Conservation (phyloP, 2,113 vertebrate species). For the Chitala chitala region DNA sequence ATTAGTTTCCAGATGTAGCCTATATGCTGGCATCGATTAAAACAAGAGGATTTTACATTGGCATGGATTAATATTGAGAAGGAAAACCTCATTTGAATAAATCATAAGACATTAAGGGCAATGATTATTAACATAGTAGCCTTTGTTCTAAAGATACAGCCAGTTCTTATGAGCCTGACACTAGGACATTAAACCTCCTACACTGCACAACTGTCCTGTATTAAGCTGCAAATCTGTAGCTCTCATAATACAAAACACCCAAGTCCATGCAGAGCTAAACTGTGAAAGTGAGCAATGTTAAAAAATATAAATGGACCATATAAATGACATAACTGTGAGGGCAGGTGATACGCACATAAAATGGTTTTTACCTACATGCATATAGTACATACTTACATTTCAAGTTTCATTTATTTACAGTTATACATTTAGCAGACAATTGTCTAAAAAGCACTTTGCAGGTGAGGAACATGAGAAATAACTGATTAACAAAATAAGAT, state of each 20-base stretch:
- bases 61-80: constrained; percentile 92
- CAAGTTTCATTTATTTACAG: too few species aligned
- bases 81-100: constrained; percentile 88
- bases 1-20: constrained; percentile 93
- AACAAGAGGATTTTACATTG: constrained; percentile 88
- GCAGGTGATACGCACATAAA: too few species aligned
- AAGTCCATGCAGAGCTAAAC: too few species aligned
- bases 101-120: constrained; percentile 94
- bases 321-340: too few species aligned
- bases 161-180: constrained; percentile 12
- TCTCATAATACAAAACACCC: neutral
- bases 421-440: too few species aligned
- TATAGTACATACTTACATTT: too few species aligned
- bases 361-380: too few species aligned
- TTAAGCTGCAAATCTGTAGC: constrained; percentile 4
- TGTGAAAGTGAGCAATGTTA: too few species aligned
- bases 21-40: constrained; percentile 91
- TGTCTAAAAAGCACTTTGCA: too few species aligned
- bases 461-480: too few species aligned
- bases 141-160: constrained; percentile 75
- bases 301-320: too few species aligned
- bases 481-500: too few species aligned
- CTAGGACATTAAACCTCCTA: constrained; percentile 38
- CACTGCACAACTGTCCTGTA: constrained; percentile 34
- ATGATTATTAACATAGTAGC: constrained; percentile 86